Percentiles rank a stretch among this genome's conserved stretches.
phyloP scores from a whole-genome alignment of 2,797 vertebrate genomes.

The Enoplosus armatus region DNA sequence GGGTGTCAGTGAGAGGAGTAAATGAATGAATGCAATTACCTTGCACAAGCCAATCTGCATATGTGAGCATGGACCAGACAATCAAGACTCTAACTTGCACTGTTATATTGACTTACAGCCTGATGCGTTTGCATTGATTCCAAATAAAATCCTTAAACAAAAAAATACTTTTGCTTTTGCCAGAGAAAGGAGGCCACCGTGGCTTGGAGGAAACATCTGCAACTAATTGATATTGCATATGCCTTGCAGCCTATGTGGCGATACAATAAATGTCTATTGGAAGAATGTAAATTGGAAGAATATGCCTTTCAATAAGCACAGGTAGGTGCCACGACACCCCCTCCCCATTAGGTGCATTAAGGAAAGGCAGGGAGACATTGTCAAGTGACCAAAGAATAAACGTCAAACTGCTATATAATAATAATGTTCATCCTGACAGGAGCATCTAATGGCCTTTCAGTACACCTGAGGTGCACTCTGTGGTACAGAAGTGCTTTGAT shows the following conservation, averaged over 20 bases:
- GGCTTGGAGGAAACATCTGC: conserved; percentile 21
- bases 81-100: not conserved
- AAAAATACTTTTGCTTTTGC: conserved; percentile 15
- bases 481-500: conserved; percentile 39
- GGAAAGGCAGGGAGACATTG: not conserved
- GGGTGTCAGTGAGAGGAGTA: not conserved
- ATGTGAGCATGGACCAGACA: not conserved
- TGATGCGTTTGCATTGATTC: conserved; percentile 9
- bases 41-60: not conserved
- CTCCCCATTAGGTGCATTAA: not conserved
- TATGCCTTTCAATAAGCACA: not conserved
- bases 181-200: not conserved
- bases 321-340: not conserved
- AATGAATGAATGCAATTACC: not conserved
- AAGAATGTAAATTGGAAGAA: conserved; percentile 20
- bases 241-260: not conserved
- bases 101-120: conserved; percentile 3
- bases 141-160: conserved; percentile 16
- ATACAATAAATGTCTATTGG: not conserved
- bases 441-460: conserved; percentile 23
- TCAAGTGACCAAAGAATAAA: conserved; percentile 3
- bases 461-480: conserved; percentile 35
- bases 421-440: conserved; percentile 18
- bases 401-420: conserved; percentile 1
- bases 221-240: conserved; percentile 15